A percentile compares a stretch with the other conserved stretches of the same genome.
phyloP scores from a whole-genome alignment of 2,113 vertebrate genomes.

The Tichodroma muraria region DNA sequence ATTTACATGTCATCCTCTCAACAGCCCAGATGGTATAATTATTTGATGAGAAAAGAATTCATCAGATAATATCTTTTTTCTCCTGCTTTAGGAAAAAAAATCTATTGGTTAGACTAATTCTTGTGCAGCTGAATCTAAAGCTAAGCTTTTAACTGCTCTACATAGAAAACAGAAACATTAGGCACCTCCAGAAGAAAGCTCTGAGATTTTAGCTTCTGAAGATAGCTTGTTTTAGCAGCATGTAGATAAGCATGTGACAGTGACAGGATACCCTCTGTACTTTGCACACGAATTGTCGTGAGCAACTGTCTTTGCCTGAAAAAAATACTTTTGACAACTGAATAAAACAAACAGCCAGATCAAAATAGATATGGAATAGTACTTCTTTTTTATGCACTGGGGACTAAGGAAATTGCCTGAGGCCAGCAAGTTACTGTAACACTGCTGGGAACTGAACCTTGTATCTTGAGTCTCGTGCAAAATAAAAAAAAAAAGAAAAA shows the following conservation, averaged over 20 bases:
- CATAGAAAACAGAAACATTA: not conserved
- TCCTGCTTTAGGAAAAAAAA: not conserved
- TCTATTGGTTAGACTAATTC: not conserved
- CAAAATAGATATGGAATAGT: not conserved
- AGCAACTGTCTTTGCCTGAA: not conserved
- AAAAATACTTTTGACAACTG: not conserved
- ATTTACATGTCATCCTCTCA: not conserved
- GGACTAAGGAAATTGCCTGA: not conserved
- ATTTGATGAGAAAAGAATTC: not conserved
- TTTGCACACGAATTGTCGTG: not conserved
- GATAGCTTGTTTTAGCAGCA: not conserved
- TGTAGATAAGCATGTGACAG: not conserved
- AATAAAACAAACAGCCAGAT: constrained; percentile 4
- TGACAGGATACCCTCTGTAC: not conserved
- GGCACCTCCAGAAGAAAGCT: not conserved
- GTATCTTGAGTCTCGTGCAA: not conserved
- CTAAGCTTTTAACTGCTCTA: not conserved
- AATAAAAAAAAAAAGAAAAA: not conserved
- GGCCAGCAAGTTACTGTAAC: not conserved
- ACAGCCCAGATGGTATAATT: not conserved
- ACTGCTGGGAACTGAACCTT: not conserved
- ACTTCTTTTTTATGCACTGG: not conserved
- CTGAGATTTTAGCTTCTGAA: not conserved
- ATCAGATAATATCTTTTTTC: not conserved
- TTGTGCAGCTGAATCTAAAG: not conserved